These are phyloP conservation scores for Spea hammondii DNA, from an alignment of 2,797 vertebrate species.

Conservation along the genomic window DNA sequence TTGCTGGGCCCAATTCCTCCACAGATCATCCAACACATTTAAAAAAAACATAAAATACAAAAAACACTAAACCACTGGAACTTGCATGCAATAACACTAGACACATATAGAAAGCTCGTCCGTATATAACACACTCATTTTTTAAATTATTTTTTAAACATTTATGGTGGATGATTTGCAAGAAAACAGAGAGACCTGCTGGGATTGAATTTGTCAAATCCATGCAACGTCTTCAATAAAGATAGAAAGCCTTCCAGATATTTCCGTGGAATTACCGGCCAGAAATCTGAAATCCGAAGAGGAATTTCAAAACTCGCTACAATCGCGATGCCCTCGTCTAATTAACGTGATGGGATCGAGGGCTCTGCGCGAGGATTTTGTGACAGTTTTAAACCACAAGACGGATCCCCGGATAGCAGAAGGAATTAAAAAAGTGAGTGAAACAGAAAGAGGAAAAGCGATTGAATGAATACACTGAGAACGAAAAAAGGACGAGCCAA, in stretches of 20 bases:
- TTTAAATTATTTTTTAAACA: background rate
- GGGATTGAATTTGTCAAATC: constrained; percentile 25
- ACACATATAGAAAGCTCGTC: too few species aligned
- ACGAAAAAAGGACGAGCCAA: constrained; percentile 5
- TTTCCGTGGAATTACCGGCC: constrained; percentile 19
- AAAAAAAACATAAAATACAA: too few species aligned
- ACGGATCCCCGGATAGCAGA: constrained; percentile 25
- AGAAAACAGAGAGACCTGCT: background rate
- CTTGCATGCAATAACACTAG: too few species aligned
- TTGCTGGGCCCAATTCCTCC: too few species aligned
- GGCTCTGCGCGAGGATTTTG: constrained; percentile 15
- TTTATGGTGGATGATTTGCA: background rate
- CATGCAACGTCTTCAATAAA: constrained; percentile 1
- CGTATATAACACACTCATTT: background rate
- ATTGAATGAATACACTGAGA: constrained; percentile 17
- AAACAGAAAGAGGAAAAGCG: background rate
- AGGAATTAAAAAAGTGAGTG: background rate
- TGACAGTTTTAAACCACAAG: constrained; percentile 27
- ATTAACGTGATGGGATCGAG: constrained; percentile 21
- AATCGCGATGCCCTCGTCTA: constrained; percentile 20
- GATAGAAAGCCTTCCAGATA: constrained; percentile 5
- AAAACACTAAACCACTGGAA: too few species aligned
- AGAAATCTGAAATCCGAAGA: constrained; percentile 27
- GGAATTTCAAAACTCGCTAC: constrained; percentile 19
- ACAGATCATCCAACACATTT: too few species aligned